A percentile compares a stretch with the other conserved stretches of the same genome.
These are phyloP conservation scores for Pseudobourletiella spinata DNA, from an alignment of 1,140 invertebrate species.

Conservation along the genomic window DNA sequence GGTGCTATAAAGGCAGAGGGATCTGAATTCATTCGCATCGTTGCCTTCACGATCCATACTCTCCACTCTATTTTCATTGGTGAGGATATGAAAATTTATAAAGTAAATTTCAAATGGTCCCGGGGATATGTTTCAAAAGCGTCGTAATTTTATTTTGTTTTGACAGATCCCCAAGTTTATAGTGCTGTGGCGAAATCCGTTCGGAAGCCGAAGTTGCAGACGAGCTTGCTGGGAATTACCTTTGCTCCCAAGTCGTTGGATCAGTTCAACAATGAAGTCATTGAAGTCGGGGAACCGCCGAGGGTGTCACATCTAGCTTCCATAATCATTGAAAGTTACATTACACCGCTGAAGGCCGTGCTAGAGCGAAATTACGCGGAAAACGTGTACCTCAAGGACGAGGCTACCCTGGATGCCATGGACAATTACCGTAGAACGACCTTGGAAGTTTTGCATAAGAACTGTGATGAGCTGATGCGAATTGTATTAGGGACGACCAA, in stretches of 20 bases:
- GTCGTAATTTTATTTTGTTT: background rate
- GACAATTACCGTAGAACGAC: constrained; percentile 8
- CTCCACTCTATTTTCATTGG: constrained; percentile 31
- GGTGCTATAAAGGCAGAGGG: no score
- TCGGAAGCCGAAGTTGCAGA: constrained; percentile 14
- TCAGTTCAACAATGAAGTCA: constrained; percentile 13
- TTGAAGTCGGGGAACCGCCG: constrained; percentile 25
- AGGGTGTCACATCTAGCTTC: constrained; percentile 16
- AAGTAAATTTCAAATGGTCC: background rate
- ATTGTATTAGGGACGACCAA: constrained; percentile 31
- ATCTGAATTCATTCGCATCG: constrained; percentile 10
- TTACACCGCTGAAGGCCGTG: constrained; percentile 17
- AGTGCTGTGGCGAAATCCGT: constrained; percentile 22
- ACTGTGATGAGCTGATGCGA: constrained; percentile 28
- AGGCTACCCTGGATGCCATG: constrained; percentile 19
- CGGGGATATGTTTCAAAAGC: background rate
- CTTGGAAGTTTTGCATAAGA: constrained; percentile 2
- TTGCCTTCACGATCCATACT: constrained; percentile 14
- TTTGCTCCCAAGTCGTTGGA: constrained; percentile 14
- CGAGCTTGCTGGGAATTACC: constrained; percentile 10
- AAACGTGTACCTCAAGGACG: constrained; percentile 6
- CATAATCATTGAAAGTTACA: constrained; percentile 18
- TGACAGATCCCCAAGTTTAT: constrained; percentile 31
- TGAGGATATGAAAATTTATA: constrained; percentile 3
- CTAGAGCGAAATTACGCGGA: constrained; percentile 4